A percentile compares a stretch with the other conserved stretches of the same genome.
Evolutionary conservation across 1,140 invertebrate genomes (phyloP).

Genomic region (Tetraneura akinire): DNA sequence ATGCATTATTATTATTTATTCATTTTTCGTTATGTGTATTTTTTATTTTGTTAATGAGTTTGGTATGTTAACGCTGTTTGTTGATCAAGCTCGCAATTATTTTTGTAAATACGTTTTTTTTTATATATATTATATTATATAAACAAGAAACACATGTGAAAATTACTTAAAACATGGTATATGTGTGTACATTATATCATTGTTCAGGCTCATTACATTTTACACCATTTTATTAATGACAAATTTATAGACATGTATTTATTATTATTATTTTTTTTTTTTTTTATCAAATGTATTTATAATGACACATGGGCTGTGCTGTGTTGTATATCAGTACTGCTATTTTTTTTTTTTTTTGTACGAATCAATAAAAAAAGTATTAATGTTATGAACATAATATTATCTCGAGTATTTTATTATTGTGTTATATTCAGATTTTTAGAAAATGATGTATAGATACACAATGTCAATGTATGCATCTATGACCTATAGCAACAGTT

Average conservation of each 20-base stretch:
- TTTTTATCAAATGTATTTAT: conserved; percentile 6
- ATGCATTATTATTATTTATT: too few relatives aligned
- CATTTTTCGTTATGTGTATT: too few relatives aligned
- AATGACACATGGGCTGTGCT: neutral
- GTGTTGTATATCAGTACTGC: neutral
- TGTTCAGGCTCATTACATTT: neutral
- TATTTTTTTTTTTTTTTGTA: conserved; percentile 19
- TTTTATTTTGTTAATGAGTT: neutral
- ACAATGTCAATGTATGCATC: too few relatives aligned
- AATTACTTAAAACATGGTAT: neutral
- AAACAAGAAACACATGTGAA: conserved; percentile 22
- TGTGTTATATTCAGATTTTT: neutral
- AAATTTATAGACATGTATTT: neutral
- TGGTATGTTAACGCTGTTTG: conserved; percentile 6
- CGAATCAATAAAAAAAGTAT: neutral
- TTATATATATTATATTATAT: neutral
- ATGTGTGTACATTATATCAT: neutral
- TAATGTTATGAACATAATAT: neutral
- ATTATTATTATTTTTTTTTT: neutral
- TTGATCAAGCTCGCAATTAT: neutral
- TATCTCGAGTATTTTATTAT: neutral
- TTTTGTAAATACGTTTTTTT: neutral
- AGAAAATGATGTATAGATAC: too few relatives aligned
- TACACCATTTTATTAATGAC: conserved; percentile 20
- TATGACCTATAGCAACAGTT: too few relatives aligned